A percentile compares a stretch with the other conserved stretches of the same genome.
Evolutionary conservation across 2,888 invertebrate genomes (phyloP).

Genomic region (Hirtodrosophila cameraria): DNA sequence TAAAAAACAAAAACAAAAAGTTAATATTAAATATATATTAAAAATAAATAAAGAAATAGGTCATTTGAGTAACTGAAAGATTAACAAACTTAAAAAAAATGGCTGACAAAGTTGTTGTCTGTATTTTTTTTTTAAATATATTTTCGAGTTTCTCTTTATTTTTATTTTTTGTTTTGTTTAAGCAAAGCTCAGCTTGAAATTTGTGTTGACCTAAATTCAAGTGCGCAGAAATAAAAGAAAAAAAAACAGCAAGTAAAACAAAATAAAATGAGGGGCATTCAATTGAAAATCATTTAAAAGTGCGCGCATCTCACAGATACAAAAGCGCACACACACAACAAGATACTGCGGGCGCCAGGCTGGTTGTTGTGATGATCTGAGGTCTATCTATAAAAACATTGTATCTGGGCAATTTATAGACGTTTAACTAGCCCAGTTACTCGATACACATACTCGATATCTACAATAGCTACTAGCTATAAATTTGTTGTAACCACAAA

Average conservation of each 20-base stretch:
- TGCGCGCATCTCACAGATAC: constrained; percentile 37
- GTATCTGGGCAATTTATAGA: constrained; percentile 23
- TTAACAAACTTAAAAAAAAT: constrained; percentile 35
- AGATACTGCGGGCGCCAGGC: constrained; percentile 38
- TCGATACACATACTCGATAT: constrained; percentile 18
- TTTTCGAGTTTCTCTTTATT: constrained; percentile 19
- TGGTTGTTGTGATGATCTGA: constrained; percentile 33
- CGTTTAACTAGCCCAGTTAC: constrained; percentile 41
- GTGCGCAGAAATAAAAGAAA: constrained; percentile 34
- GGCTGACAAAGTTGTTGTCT: constrained; percentile 51
- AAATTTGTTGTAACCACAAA: constrained; percentile 32
- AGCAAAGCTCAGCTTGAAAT: constrained; percentile 71
- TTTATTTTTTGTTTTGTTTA: constrained; percentile 32
- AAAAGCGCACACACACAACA: constrained; percentile 12
- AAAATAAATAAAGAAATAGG: constrained; percentile 28
- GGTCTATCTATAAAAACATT: neutral
- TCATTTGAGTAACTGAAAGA: constrained; percentile 25
- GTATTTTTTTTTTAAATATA: constrained; percentile 12
- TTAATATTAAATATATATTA: constrained; percentile 8
- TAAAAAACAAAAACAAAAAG: constrained; percentile 84
- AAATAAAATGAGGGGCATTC: constrained; percentile 42
- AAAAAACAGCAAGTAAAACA: constrained; percentile 13
- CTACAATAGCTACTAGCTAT: neutral
- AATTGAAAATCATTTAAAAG: constrained; percentile 72
- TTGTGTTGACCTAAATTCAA: constrained; percentile 70